Conservation (phyloP, 2,113 vertebrate species). For the Penelope pileata region DNA sequence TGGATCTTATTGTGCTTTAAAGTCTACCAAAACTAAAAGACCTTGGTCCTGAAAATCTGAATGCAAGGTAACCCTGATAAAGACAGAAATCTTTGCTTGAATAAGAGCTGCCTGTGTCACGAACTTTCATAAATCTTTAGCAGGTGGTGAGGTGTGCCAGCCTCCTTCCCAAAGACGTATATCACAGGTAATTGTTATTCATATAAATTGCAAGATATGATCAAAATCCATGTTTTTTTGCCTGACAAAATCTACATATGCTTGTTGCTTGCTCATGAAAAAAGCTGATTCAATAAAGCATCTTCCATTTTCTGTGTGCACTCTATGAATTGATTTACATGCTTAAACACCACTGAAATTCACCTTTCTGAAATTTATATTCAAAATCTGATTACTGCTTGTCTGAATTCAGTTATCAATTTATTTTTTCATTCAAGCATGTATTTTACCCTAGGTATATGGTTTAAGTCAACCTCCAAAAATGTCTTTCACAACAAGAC, state of each 20-base stretch:
- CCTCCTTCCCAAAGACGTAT: background rate
- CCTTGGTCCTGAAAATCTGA: background rate
- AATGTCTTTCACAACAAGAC: background rate
- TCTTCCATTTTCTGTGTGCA: background rate
- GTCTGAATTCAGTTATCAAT: background rate
- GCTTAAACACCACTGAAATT: background rate
- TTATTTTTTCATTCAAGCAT: background rate
- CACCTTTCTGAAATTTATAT: background rate
- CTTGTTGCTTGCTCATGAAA: background rate
- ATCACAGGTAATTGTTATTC: background rate
- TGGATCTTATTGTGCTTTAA: background rate
- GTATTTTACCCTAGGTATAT: background rate
- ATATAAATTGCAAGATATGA: background rate
- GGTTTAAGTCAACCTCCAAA: background rate
- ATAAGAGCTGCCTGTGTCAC: background rate
- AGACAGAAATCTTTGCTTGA: background rate
- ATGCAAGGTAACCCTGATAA: background rate
- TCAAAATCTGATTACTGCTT: background rate
- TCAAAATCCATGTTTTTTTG: background rate
- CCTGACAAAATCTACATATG: background rate
- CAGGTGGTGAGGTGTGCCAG: fast-evolving
- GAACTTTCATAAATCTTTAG: background rate
- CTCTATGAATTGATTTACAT: background rate
- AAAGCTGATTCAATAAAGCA: background rate
- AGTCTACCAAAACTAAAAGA: background rate